Conservation (phyloP, 2,888 invertebrate genomes). For the Lycocerus yunnanus region DNA sequence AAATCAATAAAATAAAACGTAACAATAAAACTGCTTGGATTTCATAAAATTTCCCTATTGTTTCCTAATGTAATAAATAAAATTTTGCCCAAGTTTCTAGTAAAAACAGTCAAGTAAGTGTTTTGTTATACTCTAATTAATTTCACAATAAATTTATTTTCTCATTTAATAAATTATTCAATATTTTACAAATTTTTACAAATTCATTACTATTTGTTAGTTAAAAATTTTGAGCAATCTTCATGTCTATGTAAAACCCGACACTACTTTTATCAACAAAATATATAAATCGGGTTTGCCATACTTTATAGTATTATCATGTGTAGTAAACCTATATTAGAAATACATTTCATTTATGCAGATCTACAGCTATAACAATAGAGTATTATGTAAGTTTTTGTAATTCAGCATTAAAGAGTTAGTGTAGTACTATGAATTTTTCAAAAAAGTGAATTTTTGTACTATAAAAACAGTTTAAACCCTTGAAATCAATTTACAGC, state of each 20-base stretch:
- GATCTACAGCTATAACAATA: too few species aligned
- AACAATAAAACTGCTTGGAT: background rate
- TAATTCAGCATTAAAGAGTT: too few species aligned
- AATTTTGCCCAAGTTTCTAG: background rate
- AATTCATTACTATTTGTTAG: background rate
- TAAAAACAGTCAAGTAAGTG: background rate
- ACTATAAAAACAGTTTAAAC: too few species aligned
- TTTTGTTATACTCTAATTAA: background rate
- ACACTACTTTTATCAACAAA: background rate
- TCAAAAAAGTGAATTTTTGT: too few species aligned
- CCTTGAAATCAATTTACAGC: too few species aligned
- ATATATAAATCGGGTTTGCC: background rate
- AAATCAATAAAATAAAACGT: background rate
- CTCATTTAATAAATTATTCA: background rate
- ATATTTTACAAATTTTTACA: background rate
- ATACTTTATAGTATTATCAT: background rate
- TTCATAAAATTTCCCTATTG: background rate
- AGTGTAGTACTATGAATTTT: too few species aligned
- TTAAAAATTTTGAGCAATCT: background rate
- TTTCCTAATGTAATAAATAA: background rate
- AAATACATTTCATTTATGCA: too few species aligned
- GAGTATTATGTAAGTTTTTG: too few species aligned
- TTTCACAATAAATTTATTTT: background rate
- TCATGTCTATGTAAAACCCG: background rate
- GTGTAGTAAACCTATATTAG: too few species aligned